Evolutionary conservation across 2,888 invertebrate species (phyloP).

Genomic region (Automeris io): DNA sequence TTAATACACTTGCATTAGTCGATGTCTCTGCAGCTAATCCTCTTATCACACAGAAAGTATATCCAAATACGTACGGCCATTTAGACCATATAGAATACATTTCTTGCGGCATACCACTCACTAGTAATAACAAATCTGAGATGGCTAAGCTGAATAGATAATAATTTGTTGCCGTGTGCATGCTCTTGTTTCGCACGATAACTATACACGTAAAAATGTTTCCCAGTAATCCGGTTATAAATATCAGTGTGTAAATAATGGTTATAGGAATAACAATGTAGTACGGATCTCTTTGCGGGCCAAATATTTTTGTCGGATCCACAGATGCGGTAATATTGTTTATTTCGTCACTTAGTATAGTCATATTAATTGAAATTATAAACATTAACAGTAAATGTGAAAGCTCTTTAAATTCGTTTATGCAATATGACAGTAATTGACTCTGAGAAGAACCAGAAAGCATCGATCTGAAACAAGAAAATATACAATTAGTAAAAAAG

Average conservation of each 20-base stretch:
- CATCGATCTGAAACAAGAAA: too few species aligned
- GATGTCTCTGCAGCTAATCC: constrained; percentile 89
- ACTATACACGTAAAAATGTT: constrained; percentile 91
- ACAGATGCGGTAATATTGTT: constrained; percentile 24
- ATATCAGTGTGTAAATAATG: constrained; percentile 85
- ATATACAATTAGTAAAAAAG: too few species aligned
- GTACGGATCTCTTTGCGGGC: constrained; percentile 73
- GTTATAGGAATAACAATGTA: constrained; percentile 84
- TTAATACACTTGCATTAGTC: constrained; percentile 85
- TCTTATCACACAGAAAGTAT: constrained; percentile 85
- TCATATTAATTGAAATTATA: constrained; percentile 1
- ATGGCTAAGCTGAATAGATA: constrained; percentile 91
- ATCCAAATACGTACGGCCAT: constrained; percentile 87
- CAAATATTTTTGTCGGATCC: constrained; percentile 50
- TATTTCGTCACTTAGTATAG: constrained; percentile 12
- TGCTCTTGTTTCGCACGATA: constrained; percentile 86
- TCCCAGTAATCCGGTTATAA: constrained; percentile 86
- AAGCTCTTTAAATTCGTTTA: neutral
- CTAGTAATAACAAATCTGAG: constrained; percentile 86
- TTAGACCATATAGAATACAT: constrained; percentile 87
- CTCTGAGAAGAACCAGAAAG: too few species aligned
- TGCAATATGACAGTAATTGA: neutral
- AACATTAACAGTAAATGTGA: too few species aligned
- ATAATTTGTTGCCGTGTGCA: constrained; percentile 89
- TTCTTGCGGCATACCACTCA: constrained; percentile 90